Percentiles rank a stretch among this genome's conserved stretches.
Evolutionary conservation across 1,140 invertebrate species (phyloP).

Genomic region (Drosophila leontia): DNA sequence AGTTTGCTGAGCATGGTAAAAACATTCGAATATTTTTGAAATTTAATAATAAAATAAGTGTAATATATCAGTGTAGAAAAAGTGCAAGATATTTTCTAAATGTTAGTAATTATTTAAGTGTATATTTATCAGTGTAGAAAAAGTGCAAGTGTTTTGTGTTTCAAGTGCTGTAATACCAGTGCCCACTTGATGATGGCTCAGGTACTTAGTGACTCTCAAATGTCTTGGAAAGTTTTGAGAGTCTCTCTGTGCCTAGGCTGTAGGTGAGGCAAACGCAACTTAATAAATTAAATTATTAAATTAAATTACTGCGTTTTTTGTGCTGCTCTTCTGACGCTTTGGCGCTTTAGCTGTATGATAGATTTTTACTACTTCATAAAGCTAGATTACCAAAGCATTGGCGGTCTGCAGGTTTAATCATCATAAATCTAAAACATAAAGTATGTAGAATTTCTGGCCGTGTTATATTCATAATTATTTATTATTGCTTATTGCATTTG

Average conservation of each 20-base stretch:
- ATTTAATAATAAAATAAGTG: neutral
- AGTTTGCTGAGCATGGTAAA: slow-evolving; percentile 86
- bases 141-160: neutral
- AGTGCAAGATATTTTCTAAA: neutral
- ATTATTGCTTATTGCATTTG: slow-evolving; percentile 24
- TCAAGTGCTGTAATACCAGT: neutral
- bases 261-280: slow-evolving; percentile 27
- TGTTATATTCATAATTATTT: slow-evolving; percentile 14
- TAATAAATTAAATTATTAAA: neutral
- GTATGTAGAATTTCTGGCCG: neutral
- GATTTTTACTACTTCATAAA: slow-evolving; percentile 90
- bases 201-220: slow-evolving; percentile 94
- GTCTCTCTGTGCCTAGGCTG: slow-evolving; percentile 86
- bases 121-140: neutral
- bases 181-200: slow-evolving; percentile 85
- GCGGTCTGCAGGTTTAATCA: slow-evolving; percentile 63
- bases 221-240: slow-evolving; percentile 85
- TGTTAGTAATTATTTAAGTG: neutral
- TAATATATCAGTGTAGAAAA: neutral
- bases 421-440: neutral
- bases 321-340: slow-evolving; percentile 88
- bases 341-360: slow-evolving; percentile 98
- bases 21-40: neutral
- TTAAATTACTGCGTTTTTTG: neutral
- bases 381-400: slow-evolving; percentile 97